These are phyloP conservation scores for Graphium colonna DNA, from an alignment of 2,888 invertebrate genomes.

Conservation along the genomic window DNA sequence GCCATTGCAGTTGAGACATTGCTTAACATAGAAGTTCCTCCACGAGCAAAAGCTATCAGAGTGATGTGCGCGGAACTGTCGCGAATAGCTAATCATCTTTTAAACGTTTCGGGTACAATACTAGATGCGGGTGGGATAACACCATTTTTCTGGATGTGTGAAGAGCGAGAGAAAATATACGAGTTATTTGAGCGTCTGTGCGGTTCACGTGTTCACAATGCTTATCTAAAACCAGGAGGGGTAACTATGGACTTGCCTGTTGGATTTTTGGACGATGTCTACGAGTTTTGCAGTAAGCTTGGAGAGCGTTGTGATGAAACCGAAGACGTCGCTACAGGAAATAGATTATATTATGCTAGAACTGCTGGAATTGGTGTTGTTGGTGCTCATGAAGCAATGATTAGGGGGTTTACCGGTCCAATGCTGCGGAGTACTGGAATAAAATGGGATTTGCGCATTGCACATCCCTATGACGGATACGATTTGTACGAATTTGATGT, in stretches of 20 bases:
- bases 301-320: constrained; percentile 90
- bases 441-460: constrained; percentile 92
- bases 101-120: constrained; percentile 86
- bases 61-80: constrained; percentile 88
- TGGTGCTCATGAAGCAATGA: constrained; percentile 87
- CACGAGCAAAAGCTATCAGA: constrained; percentile 89
- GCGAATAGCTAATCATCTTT: constrained; percentile 89
- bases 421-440: constrained; percentile 91
- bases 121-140: constrained; percentile 93
- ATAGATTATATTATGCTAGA: constrained; percentile 83
- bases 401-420: constrained; percentile 83
- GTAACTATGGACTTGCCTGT: constrained; percentile 80
- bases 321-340: constrained; percentile 88
- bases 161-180: constrained; percentile 92
- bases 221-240: constrained; percentile 91
- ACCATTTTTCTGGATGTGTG: constrained; percentile 95
- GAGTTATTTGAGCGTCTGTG: constrained; percentile 91
- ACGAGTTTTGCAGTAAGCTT: constrained; percentile 84
- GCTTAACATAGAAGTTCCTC: constrained; percentile 87
- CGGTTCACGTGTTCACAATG: constrained; percentile 91
- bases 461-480: constrained; percentile 92
- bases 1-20: constrained; percentile 89
- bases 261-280: constrained; percentile 89
- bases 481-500: constrained; percentile 92
- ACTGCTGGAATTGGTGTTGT: constrained; percentile 87